Evolutionary conservation across 2,113 vertebrate species (phyloP), one percentile per base, ranked within the genome.

Genomic region (Barnardius zonarius): DNA sequence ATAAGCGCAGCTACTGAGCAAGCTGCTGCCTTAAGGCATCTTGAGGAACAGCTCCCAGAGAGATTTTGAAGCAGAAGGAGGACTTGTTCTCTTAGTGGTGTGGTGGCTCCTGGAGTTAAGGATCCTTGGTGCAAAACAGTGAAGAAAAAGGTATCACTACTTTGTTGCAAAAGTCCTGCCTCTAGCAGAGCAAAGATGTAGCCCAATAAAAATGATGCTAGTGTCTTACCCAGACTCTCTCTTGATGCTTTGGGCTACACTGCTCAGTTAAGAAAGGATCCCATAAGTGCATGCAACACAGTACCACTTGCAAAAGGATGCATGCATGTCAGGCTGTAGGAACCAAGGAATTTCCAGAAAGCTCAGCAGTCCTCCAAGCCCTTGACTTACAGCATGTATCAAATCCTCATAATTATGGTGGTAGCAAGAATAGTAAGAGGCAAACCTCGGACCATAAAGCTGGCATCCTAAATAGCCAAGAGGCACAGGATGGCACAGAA

Each of bases 381-480:
- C 16, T 67, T 4, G 5, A 25, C 39, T 64, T 46, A 44, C 17
- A 92, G 27, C 0, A 0, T 15, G 59, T 86, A 83, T 96, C 83
- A 46, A 72, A 54, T 91, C 95, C 79, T 74, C 13, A 3, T 95
- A 85, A 90, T 95, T 90, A 72, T 25, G 73, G 64, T 86, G 76
- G 85, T 51, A 69, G 41, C 70, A 89, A 80, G 89, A 86, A 57
- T 30, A 94, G 85, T 46, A 86, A 57, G 67, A 93, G 79, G 73
- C 84, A 88, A 79, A 78, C 61, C 14, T 90, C 92, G 95, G 52
- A 80, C 64, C 83, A 78, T 90, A 74, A 83, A 87, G 33, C 72
- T 97, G 90, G 75, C 70, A 92, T 68, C 43, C 48, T 88, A 25
- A 43, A 31, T 74, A 81, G 76, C 76, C 64, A 83, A 57, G 88